Conservation (phyloP, 2,888 invertebrate species). For the Craniophora ligustri region DNA sequence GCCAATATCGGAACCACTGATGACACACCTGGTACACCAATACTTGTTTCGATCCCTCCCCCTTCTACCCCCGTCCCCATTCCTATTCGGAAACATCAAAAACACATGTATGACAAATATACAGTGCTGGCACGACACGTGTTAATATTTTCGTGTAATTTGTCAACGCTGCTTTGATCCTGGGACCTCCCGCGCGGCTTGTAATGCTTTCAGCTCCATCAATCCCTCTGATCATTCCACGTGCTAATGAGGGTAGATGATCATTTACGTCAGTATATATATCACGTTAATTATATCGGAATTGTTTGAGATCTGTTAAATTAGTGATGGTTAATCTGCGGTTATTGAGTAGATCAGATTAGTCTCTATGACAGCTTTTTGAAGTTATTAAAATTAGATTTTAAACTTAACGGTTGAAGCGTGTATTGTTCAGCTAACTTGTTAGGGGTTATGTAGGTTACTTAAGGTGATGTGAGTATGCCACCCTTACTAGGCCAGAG, state of each 20-base stretch:
- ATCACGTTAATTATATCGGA: slow-evolving; percentile 44
- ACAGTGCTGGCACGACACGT: slow-evolving; percentile 47
- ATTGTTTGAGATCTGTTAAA: slow-evolving; percentile 25
- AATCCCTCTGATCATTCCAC: slow-evolving; percentile 34
- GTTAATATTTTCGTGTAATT: slow-evolving; percentile 58
- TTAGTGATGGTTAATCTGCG: slow-evolving; percentile 32
- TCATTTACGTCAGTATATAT: slow-evolving; percentile 21
- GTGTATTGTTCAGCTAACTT: too few relatives aligned
- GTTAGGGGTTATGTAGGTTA: too few relatives aligned
- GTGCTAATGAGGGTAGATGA: slow-evolving; percentile 42
- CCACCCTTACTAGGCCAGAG: too few relatives aligned
- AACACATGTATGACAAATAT: slow-evolving; percentile 40
- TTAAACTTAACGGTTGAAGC: too few relatives aligned
- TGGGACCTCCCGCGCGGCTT: slow-evolving; percentile 49
- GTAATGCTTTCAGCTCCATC: slow-evolving; percentile 45
- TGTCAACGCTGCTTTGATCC: slow-evolving; percentile 55
- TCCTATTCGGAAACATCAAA: slow-evolving; percentile 31
- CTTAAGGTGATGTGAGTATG: too few relatives aligned
- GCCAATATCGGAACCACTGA: slow-evolving; percentile 11
- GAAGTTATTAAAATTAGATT: too few relatives aligned
- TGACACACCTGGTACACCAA: too few relatives aligned
- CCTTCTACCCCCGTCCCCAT: not conserved
- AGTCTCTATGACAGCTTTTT: slow-evolving; percentile 2
- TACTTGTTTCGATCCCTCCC: too few relatives aligned
- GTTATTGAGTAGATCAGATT: slow-evolving; percentile 9